Conservation (phyloP, 2,888 invertebrate species). For the Auanema sp. region DNA sequence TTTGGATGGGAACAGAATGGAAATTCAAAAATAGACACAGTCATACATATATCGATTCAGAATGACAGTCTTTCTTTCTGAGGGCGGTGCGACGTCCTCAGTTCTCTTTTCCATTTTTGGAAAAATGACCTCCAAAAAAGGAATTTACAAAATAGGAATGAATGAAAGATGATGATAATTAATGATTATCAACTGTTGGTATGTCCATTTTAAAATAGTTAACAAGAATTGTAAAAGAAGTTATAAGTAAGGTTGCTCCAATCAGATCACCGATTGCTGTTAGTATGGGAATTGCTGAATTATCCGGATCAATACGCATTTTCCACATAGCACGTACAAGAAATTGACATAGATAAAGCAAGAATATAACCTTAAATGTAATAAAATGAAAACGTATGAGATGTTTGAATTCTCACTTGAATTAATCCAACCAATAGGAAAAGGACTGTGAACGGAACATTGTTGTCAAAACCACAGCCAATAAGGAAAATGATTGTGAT, state of each 20-base stretch:
- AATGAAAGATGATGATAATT: too few species aligned
- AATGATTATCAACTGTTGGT: too few species aligned
- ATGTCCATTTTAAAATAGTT: slow-evolving; percentile 4
- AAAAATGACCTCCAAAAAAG: too few species aligned
- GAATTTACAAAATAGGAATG: too few species aligned
- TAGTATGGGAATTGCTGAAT: slow-evolving; percentile 57
- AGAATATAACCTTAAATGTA: slow-evolving; percentile 46
- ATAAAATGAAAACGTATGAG: not conserved
- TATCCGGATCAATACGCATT: slow-evolving; percentile 55
- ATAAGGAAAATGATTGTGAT: slow-evolving; percentile 44
- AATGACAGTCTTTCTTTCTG: too few species aligned
- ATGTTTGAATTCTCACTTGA: slow-evolving; percentile 27
- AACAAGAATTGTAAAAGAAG: slow-evolving; percentile 20
- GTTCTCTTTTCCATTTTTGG: too few species aligned
- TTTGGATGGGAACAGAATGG: too few species aligned
- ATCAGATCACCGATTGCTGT: slow-evolving; percentile 55
- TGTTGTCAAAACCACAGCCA: slow-evolving; percentile 34
- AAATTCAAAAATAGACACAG: too few species aligned
- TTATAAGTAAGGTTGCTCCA: slow-evolving; percentile 32
- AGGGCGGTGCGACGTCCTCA: too few species aligned
- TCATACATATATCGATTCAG: too few species aligned
- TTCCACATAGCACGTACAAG: slow-evolving; percentile 53
- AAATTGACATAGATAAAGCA: slow-evolving; percentile 56
- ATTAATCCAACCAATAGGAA: slow-evolving; percentile 37
- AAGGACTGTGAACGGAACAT: slow-evolving; percentile 31